Evolutionary conservation across 2,797 vertebrate species (phyloP).

Genomic region (Falco cherrug): DNA sequence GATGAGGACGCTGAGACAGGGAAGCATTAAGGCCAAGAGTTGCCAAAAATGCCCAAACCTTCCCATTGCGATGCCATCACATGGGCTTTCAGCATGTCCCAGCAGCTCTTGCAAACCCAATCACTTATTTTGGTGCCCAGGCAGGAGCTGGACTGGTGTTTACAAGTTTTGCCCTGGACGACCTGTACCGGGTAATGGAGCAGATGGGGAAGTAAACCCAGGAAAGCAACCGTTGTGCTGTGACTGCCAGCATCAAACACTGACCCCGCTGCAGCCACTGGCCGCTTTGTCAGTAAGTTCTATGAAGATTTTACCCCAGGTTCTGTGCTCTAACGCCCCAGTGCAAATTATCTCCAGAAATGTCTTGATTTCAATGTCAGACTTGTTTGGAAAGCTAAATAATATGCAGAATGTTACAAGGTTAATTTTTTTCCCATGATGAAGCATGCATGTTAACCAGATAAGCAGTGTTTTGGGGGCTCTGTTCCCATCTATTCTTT

Average conservation of each 20-base stretch:
- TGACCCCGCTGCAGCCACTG: not conserved
- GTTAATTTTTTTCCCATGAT: slow-evolving; percentile 50
- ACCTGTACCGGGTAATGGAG: not conserved
- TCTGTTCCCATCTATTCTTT: slow-evolving; percentile 62
- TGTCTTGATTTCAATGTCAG: slow-evolving; percentile 44
- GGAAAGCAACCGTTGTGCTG: not conserved
- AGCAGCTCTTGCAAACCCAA: not conserved
- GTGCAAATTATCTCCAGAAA: slow-evolving; percentile 16
- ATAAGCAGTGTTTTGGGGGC: slow-evolving; percentile 61
- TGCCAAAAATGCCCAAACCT: not conserved
- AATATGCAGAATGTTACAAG: slow-evolving; percentile 35
- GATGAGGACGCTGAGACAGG: not conserved
- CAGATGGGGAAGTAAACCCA: not conserved
- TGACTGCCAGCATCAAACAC: not conserved
- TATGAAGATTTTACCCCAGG: not conserved
- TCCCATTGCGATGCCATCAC: not conserved
- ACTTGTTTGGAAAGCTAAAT: slow-evolving; percentile 38
- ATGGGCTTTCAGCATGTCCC: not conserved
- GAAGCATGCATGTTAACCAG: slow-evolving; percentile 57
- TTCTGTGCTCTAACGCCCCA: not conserved
- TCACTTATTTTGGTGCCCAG: not conserved
- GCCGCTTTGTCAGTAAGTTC: not conserved
- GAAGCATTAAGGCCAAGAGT: not conserved
- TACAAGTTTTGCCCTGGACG: not conserved
- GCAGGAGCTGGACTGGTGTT: not conserved